phyloP scores from a whole-genome alignment of 2,113 vertebrate genomes.

The Todiramphus saurophagus region DNA sequence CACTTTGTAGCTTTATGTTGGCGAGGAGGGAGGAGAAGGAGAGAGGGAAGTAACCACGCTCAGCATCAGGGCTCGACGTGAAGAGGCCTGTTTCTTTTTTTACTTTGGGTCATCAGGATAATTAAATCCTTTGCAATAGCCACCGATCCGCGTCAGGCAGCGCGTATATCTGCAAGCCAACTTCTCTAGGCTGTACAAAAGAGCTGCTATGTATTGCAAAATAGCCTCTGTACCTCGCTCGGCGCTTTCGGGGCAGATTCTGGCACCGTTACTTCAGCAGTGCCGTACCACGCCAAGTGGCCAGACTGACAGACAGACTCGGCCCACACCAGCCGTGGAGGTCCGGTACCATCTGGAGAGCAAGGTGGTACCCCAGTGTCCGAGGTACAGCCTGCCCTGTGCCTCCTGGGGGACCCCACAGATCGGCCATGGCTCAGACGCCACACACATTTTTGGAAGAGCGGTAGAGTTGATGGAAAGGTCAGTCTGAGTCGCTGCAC shows the following conservation, averaged over 20 bases:
- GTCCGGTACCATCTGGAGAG: accelerated
- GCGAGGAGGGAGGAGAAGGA: neutral
- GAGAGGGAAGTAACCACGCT: neutral
- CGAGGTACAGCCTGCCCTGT: neutral
- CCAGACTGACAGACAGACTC: neutral
- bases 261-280: neutral
- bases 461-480: neutral
- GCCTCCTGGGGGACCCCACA: accelerated
- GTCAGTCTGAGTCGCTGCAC: neutral
- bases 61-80: accelerated
- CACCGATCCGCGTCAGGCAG: neutral
- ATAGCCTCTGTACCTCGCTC: neutral
- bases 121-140: neutral
- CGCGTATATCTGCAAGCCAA: accelerated
- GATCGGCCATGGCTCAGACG: accelerated
- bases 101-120: neutral
- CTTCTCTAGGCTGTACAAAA: neutral
- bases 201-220: neutral
- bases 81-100: neutral
- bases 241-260: accelerated
- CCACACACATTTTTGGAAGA: accelerated
- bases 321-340: accelerated
- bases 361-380: neutral
- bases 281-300: accelerated
- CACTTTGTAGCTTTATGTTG: neutral